A percentile compares a stretch with the other conserved stretches of the same genome.
Conservation (phyloP, 2,888 invertebrate genomes). For the Thelaira solivaga region DNA sequence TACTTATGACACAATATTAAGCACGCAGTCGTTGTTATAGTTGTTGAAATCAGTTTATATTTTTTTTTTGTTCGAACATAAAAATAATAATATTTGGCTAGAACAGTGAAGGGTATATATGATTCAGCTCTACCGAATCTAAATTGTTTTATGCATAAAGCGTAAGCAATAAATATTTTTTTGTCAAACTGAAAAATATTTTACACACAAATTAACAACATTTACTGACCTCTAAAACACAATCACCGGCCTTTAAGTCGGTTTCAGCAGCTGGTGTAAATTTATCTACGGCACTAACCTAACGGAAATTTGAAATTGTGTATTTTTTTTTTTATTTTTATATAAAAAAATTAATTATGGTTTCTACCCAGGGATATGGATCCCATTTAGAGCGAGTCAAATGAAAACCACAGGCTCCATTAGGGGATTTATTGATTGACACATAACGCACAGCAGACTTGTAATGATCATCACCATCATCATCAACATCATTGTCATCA, state of each 20-base stretch:
- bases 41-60: too few species aligned
- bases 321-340: too few species aligned
- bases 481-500: too few species aligned
- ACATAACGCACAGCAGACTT: conserved; percentile 76
- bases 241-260: conserved; percentile 84
- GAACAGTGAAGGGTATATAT: too few species aligned
- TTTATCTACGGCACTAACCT: conserved; percentile 82
- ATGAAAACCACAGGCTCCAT: conserved; percentile 83
- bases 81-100: too few species aligned
- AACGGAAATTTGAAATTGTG: too few species aligned
- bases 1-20: too few species aligned
- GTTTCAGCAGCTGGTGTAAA: conserved; percentile 81
- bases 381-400: conserved; percentile 87
- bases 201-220: neutral
- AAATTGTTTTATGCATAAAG: too few species aligned
- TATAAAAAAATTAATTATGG: neutral
- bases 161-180: too few species aligned
- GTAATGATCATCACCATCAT: conserved; percentile 66
- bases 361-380: conserved; percentile 86
- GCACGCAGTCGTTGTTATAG: too few species aligned
- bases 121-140: too few species aligned
- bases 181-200: conserved; percentile 1
- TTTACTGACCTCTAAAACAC: conserved; percentile 82
- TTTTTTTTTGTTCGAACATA: too few species aligned
- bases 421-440: conserved; percentile 80